Percentiles rank a stretch among this genome's conserved stretches.
phyloP scores from a whole-genome alignment of 2,888 invertebrate species.

The Apodemia duryi region DNA sequence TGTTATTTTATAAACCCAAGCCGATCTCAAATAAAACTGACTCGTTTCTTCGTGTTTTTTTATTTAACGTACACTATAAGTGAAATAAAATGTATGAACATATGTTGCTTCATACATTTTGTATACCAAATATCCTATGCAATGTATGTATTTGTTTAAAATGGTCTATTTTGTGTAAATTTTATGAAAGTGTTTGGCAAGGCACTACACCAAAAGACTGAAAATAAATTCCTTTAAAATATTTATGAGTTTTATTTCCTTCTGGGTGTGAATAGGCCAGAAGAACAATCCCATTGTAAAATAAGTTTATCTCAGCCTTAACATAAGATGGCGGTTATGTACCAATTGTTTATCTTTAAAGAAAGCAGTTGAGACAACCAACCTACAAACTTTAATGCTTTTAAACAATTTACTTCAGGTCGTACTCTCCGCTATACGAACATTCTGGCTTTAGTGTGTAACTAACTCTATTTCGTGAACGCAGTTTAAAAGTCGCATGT shows the following conservation, averaged over 20 bases:
- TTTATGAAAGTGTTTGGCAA: conserved; percentile 5
- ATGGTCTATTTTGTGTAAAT: background rate
- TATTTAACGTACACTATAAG: background rate
- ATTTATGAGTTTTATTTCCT: background rate
- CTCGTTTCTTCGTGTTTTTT: conserved; percentile 4
- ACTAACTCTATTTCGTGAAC: too few species aligned
- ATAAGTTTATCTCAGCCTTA: background rate
- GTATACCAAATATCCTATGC: background rate
- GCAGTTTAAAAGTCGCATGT: too few species aligned
- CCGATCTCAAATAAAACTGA: conserved; percentile 14
- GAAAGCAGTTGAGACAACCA: too few species aligned
- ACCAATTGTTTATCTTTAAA: too few species aligned
- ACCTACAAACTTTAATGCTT: background rate
- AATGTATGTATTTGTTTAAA: background rate
- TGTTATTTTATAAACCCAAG: conserved; percentile 1
- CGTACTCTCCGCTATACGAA: too few species aligned
- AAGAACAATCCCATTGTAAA: too few species aligned
- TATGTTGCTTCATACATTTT: background rate
- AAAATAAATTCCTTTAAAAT: background rate
- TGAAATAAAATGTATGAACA: too few species aligned
- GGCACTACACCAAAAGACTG: conserved; percentile 3
- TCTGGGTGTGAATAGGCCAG: background rate
- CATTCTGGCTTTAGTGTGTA: too few species aligned
- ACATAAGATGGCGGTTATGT: background rate
- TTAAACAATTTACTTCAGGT: background rate